Conservation (phyloP, 2,888 invertebrate species). For the Metacarcinus magister region DNA sequence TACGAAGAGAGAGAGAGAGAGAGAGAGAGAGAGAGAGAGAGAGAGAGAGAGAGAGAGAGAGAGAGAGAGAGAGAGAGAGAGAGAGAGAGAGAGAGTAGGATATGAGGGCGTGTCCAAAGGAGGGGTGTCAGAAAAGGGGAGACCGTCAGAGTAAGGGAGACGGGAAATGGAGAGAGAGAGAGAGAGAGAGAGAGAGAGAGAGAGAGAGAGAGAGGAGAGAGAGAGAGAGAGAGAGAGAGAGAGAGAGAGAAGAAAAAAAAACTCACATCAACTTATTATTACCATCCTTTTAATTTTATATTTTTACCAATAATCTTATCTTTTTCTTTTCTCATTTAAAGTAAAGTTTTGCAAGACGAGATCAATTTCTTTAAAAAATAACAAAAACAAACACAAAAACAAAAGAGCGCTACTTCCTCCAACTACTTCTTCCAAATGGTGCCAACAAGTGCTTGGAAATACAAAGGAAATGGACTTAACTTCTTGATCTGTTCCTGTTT, state of each 20-base stretch:
- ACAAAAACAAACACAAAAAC: neutral
- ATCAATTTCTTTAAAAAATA: too few relatives aligned
- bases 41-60: conserved; percentile 22
- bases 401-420: neutral
- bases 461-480: neutral
- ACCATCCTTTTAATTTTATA: too few relatives aligned
- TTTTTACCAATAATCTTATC: too few relatives aligned
- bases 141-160: neutral
- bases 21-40: conserved; percentile 21
- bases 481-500: neutral
- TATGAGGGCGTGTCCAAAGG: neutral
- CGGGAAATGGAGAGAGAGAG: neutral
- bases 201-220: conserved; percentile 42
- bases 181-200: conserved; percentile 48
- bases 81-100: neutral
- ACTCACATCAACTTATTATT: too few relatives aligned
- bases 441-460: conserved; percentile 28
- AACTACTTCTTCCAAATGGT: neutral
- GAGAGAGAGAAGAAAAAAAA: conserved; percentile 7
- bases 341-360: too few relatives aligned
- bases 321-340: neutral
- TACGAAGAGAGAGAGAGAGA: neutral
- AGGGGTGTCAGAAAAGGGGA: neutral
- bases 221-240: conserved; percentile 58
- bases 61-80: neutral